A percentile compares a stretch with the other conserved stretches of the same genome.
These are phyloP conservation scores for Lytechinus variegatus DNA, from an alignment of 35 echinoderm and acorn worm species.

Conservation along the genomic window DNA sequence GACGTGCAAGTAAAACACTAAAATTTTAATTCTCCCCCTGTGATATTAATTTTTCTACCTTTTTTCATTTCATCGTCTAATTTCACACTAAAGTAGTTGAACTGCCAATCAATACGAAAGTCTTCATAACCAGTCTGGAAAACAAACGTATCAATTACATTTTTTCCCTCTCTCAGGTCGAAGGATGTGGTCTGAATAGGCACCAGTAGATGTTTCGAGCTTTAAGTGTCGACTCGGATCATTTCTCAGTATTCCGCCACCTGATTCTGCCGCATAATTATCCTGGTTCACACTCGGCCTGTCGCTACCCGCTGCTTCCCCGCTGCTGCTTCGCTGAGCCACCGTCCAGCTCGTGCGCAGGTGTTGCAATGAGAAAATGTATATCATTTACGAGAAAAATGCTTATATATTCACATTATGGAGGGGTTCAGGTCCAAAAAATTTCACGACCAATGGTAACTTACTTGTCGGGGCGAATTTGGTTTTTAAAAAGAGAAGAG, in stretches of 20 bases:
- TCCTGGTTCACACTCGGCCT: not conserved
- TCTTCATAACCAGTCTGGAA: not conserved
- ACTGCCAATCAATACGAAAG: not conserved
- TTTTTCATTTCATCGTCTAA: too few species aligned
- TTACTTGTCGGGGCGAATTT: too few species aligned
- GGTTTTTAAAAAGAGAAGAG: too few species aligned
- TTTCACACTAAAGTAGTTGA: not conserved
- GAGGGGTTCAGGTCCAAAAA: too few species aligned
- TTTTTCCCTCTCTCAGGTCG: not conserved
- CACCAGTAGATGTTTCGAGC: not conserved
- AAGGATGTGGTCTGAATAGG: not conserved
- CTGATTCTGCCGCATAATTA: not conserved
- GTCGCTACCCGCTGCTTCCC: not conserved
- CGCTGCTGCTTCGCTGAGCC: not conserved
- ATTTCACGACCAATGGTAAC: too few species aligned
- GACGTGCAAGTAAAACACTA: not conserved
- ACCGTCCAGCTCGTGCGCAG: not conserved
- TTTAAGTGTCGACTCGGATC: not conserved
- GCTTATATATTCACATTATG: too few species aligned
- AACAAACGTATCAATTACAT: not conserved
- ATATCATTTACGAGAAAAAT: too few species aligned
- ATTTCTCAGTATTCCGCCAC: not conserved
- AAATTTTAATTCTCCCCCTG: too few species aligned
- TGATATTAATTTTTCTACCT: too few species aligned
- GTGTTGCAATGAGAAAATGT: not conserved